Evolutionary conservation across 2,113 vertebrate species (phyloP).

Genomic region (Papio anubis): DNA sequence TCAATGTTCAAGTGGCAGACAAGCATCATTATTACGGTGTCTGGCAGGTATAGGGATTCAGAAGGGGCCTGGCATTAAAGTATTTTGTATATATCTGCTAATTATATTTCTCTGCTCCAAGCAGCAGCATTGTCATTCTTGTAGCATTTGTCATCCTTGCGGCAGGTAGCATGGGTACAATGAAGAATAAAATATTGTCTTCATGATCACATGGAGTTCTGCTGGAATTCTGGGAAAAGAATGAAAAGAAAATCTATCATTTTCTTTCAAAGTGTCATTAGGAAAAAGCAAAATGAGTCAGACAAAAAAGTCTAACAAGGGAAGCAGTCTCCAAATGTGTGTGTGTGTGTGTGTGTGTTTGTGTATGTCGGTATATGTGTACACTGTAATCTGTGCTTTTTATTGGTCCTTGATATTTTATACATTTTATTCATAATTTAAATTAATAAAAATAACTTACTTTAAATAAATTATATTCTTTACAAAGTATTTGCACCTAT

Average conservation of each 20-base stretch:
- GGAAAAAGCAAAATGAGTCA: neutral
- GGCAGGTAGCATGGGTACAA: neutral
- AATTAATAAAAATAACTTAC: neutral
- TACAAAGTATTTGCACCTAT: neutral
- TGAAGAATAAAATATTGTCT: constrained; percentile 40
- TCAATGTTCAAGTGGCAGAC: constrained; percentile 59
- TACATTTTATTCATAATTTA: neutral
- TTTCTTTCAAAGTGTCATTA: neutral
- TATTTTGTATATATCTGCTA: constrained; percentile 62
- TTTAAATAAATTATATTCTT: neutral
- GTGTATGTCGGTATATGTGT: rapidly evolving
- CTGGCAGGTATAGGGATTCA: constrained; percentile 66
- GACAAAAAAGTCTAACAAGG: neutral
- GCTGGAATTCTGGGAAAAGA: constrained; percentile 1
- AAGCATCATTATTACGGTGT: constrained; percentile 33
- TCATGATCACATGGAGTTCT: neutral
- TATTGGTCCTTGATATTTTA: neutral
- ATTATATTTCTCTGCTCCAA: constrained; percentile 67
- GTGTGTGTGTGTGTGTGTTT: neutral
- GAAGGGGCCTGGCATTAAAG: constrained; percentile 29
- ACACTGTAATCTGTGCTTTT: neutral
- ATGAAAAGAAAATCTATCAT: constrained; percentile 32
- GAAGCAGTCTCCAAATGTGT: neutral
- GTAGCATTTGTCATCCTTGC: constrained; percentile 34
- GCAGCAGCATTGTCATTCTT: rapidly evolving